Conservation (phyloP, 1,140 invertebrate genomes). For the Trachelipus rathkii region DNA sequence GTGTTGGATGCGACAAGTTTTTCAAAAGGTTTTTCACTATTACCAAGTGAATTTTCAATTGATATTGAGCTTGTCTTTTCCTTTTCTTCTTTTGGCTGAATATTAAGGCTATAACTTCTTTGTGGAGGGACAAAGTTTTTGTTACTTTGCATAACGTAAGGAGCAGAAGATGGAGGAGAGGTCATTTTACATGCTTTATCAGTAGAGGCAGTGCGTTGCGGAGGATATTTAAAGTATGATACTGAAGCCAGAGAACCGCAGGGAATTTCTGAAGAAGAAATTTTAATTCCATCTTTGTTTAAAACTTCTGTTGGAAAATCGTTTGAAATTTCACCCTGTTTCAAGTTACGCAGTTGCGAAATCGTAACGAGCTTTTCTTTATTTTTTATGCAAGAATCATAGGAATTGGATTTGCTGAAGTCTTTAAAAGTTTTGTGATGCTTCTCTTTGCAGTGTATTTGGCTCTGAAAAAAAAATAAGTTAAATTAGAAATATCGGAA, state of each 20-base stretch:
- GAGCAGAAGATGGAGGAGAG: neutral
- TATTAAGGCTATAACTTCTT: neutral
- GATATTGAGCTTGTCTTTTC: neutral
- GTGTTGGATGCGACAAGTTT: neutral
- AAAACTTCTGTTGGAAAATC: neutral
- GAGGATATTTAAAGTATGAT: neutral
- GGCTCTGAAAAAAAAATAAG: neutral
- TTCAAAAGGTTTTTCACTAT: neutral
- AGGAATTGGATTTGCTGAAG: neutral
- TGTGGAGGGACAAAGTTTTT: neutral
- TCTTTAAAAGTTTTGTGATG: neutral
- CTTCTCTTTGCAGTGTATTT: neutral
- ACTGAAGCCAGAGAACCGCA: neutral
- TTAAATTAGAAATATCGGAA: neutral
- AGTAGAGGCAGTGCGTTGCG: neutral
- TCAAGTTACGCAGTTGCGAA: neutral
- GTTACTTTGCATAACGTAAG: neutral
- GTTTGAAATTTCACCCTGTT: neutral
- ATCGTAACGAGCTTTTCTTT: neutral
- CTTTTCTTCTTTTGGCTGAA: neutral
- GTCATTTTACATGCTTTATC: neutral
- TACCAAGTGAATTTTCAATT: neutral
- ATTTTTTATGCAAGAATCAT: neutral
- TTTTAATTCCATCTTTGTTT: neutral
- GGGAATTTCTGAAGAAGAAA: neutral